Percentiles rank a stretch among this genome's conserved stretches.
phyloP scores from a whole-genome alignment of 2,797 vertebrate genomes.

The Trachops cirrhosus region DNA sequence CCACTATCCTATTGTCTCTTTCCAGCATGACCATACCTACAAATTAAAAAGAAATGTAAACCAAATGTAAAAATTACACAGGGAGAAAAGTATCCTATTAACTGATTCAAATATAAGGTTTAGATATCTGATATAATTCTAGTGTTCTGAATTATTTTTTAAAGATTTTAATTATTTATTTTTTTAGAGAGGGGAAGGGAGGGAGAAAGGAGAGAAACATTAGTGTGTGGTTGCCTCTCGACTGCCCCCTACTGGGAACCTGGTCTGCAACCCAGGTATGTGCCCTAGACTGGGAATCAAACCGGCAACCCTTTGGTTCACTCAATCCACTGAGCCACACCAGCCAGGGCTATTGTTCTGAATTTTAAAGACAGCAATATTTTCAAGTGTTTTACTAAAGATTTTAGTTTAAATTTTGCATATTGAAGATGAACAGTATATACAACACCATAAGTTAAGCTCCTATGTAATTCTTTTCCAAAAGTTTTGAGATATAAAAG shows the following conservation, averaged over 20 bases:
- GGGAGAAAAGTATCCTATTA: background rate
- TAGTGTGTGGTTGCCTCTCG: no score
- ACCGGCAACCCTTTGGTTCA: no score
- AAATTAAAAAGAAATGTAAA: background rate
- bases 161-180: no score
- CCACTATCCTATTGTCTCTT: background rate
- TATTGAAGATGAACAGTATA: background rate
- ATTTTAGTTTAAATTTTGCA: conserved; percentile 25
- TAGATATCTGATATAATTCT: background rate
- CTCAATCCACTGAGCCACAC: no score
- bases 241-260: no score
- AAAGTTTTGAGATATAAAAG: conserved; percentile 40
- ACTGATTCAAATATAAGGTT: background rate
- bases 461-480: conserved; percentile 16
- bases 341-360: background rate
- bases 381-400: conserved; percentile 8
- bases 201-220: no score
- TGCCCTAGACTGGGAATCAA: no score
- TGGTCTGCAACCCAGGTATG: no score
- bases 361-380: conserved; percentile 45
- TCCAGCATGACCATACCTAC: background rate
- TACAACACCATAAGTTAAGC: background rate
- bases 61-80: background rate
- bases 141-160: conserved; percentile 17
- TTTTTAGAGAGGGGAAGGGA: no score